Evolutionary conservation across 2,113 vertebrate genomes (phyloP), one percentile per base, ranked within the genome.

Genomic region (Glareola pratincola): DNA sequence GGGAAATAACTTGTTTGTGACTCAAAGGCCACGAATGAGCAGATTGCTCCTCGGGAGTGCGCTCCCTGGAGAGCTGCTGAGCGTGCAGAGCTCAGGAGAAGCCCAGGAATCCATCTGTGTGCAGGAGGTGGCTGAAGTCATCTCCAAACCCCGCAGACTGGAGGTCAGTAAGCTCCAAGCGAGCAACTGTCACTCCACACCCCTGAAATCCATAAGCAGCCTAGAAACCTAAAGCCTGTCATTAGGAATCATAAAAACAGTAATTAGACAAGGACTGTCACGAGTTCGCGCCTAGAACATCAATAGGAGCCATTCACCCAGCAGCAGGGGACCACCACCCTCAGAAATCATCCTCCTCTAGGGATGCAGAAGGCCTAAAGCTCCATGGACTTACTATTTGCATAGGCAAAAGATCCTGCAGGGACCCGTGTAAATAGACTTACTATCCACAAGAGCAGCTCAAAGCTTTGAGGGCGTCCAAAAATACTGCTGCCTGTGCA

Each of bases 191-290:
- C 80, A 50, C 85, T 96, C 85, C 64, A 67, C 85, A 36, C 73
- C 88, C 54, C 92, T 86, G 92, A 89, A 94, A 96, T 88, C 91
- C 57, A 53, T 75, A 37, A 87, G 71, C 91, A 69, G 78, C n/a
- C 87, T 76, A 51, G 54, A 78, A 97, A 81, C 51, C 30, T 66
- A 68, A 90, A 94, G 91, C 78, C 85, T 76, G 82, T 95, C 88
- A 96, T 97, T 84, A 91, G 82, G 81, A 94, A 85, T 63, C 71
- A 71, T 74, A 90, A 95, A 95, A 94, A 77, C 91, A 97, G 75
- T 79, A 85, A 96, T 94, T 97, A 95, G 88, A 77, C 20, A 72
- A 14, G 29, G 74, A 74, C 60, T 30, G 75, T 83, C 83, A 71
- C 0, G 34, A 41, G 54, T 73, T 97, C 77, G 91, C 29, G 51